phyloP scores from a whole-genome alignment of 2,888 invertebrate species.

The Dione juno region DNA sequence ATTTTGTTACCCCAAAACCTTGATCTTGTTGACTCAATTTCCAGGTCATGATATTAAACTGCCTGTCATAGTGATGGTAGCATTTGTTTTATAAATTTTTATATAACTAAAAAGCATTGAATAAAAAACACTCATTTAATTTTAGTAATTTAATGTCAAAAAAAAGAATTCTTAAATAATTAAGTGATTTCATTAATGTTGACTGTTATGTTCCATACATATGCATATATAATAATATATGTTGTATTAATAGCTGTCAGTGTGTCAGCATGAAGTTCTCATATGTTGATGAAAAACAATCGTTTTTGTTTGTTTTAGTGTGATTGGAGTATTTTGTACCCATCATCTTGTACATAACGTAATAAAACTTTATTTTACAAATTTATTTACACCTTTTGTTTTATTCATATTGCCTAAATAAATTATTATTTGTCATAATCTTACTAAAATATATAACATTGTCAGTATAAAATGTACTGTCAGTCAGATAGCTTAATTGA shows the following conservation, averaged over 20 bases:
- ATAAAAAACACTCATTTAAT: constrained; percentile 19
- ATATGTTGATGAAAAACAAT: constrained; percentile 46
- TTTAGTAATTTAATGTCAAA: constrained; percentile 12
- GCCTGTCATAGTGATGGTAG: not conserved
- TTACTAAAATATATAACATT: not conserved
- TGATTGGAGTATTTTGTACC: constrained; percentile 71
- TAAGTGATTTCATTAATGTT: constrained; percentile 20
- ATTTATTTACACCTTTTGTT: constrained; percentile 60
- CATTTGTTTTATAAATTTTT: not conserved
- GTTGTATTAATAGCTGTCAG: constrained; percentile 1
- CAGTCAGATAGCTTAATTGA: constrained; percentile 2
- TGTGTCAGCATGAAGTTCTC: constrained; percentile 14
- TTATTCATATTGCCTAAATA: constrained; percentile 53
- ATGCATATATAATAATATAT: constrained; percentile 1
- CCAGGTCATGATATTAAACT: not conserved
- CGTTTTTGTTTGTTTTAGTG: constrained; percentile 64
- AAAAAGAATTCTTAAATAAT: constrained; percentile 13
- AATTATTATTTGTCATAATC: constrained; percentile 12
- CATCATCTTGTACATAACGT: constrained; percentile 79
- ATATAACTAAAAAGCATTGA: not conserved
- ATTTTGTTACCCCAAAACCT: not conserved
- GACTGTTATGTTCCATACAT: constrained; percentile 21
- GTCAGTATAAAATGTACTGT: not conserved
- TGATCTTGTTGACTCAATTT: constrained; percentile 5
- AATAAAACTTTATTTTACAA: constrained; percentile 81